Conservation (phyloP, 2,113 vertebrate genomes). For the Serinus canaria region DNA sequence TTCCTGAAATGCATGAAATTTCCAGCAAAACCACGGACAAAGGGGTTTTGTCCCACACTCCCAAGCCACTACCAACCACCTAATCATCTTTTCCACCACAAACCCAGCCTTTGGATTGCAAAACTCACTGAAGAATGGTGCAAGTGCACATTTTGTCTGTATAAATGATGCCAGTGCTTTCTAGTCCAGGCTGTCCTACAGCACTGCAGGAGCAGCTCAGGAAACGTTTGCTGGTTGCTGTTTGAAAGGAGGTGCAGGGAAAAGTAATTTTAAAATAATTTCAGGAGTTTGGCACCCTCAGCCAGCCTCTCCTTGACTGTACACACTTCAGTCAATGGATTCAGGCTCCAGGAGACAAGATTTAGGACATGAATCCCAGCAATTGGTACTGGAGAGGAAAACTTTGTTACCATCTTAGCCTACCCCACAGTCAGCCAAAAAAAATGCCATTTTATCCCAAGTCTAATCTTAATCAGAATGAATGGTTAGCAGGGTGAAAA, state of each 20-base stretch:
- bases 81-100: background rate
- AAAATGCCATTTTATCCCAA: background rate
- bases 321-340: background rate
- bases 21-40: rapidly evolving
- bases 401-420: background rate
- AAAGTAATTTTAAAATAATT: background rate
- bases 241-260: background rate
- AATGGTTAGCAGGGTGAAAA: background rate
- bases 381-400: background rate
- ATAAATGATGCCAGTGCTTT: background rate
- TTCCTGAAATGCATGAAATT: background rate
- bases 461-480: background rate
- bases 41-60: background rate
- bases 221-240: background rate
- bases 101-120: background rate
- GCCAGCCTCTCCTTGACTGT: background rate
- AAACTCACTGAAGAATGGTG: background rate
- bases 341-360: background rate
- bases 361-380: background rate
- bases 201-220: background rate
- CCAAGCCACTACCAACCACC: background rate
- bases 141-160: background rate
- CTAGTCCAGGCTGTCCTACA: background rate
- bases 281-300: background rate
- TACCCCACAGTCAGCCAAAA: background rate